phyloP scores from a whole-genome alignment of 2,113 vertebrate species.

The Etheostoma cragini region DNA sequence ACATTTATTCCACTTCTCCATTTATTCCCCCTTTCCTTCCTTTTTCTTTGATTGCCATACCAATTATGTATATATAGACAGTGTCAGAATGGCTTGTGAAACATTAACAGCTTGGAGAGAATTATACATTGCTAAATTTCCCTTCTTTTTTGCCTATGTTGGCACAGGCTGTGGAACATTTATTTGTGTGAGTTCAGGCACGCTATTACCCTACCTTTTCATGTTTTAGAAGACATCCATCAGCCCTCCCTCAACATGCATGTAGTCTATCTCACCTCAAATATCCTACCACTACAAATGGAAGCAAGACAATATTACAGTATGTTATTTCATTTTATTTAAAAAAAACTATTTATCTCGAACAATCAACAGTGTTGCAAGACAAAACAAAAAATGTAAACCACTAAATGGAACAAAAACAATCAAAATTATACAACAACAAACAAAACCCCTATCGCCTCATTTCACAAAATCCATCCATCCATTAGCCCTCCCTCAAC shows the following conservation, averaged over 20 bases:
- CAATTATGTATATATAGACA: slow-evolving; percentile 79
- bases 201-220: slow-evolving; percentile 54
- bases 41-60: slow-evolving; percentile 65
- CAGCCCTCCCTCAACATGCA: slow-evolving; percentile 46
- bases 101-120: slow-evolving; percentile 85
- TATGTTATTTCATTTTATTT: not conserved
- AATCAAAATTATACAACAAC: no score
- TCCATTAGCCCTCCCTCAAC: slow-evolving; percentile 57
- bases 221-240: slow-evolving; percentile 59
- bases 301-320: not conserved
- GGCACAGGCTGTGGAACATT: slow-evolving; percentile 73
- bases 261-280: slow-evolving; percentile 25
- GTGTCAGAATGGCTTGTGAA: slow-evolving; percentile 83
- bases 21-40: not conserved
- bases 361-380: no score
- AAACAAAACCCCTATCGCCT: no score
- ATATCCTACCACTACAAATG: slow-evolving; percentile 23
- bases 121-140: slow-evolving; percentile 80
- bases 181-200: slow-evolving; percentile 76
- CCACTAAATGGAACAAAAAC: no score
- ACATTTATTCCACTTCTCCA: slow-evolving; percentile 32
- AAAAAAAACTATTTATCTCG: no score
- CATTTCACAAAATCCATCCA: not conserved
- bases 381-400: no score
- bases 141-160: slow-evolving; percentile 82